phyloP scores from a whole-genome alignment of 53 echinoderm and acorn worm species.

The Holothuria scabra region DNA sequence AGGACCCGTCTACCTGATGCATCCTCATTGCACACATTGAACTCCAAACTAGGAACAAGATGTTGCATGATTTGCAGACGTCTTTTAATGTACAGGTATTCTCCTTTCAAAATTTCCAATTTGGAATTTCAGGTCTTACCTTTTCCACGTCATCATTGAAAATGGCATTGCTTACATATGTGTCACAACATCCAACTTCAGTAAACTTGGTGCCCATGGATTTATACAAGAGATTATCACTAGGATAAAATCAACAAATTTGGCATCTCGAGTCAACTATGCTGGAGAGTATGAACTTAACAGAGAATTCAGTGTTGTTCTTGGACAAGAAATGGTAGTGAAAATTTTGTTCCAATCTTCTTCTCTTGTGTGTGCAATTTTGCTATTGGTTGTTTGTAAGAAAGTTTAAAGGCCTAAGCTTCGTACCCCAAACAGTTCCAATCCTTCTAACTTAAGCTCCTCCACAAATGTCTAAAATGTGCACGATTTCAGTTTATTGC shows the following conservation, averaged over 20 bases:
- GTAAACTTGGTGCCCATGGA: constrained; percentile 67
- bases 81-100: too few relatives aligned
- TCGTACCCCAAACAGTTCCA: too few relatives aligned
- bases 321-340: constrained; percentile 89
- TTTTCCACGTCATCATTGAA: constrained; percentile 93
- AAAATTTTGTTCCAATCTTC: neutral
- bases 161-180: constrained; percentile 85
- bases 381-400: too few relatives aligned
- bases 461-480: too few relatives aligned
- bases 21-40: too few relatives aligned
- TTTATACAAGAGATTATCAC: constrained; percentile 80
- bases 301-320: constrained; percentile 79
- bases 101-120: too few relatives aligned
- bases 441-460: too few relatives aligned
- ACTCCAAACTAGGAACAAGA: too few relatives aligned
- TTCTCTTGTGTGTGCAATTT: neutral
- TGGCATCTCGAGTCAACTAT: constrained; percentile 84
- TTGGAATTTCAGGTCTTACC: constrained; percentile 46
- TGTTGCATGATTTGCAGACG: too few relatives aligned
- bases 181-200: constrained; percentile 79
- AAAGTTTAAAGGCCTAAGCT: too few relatives aligned
- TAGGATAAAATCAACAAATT: constrained; percentile 64
- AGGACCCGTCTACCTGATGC: too few relatives aligned
- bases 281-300: constrained; percentile 90
- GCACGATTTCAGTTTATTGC: too few relatives aligned